phyloP scores from a whole-genome alignment of 2,113 vertebrate species.

The Dipodomys merriami region DNA sequence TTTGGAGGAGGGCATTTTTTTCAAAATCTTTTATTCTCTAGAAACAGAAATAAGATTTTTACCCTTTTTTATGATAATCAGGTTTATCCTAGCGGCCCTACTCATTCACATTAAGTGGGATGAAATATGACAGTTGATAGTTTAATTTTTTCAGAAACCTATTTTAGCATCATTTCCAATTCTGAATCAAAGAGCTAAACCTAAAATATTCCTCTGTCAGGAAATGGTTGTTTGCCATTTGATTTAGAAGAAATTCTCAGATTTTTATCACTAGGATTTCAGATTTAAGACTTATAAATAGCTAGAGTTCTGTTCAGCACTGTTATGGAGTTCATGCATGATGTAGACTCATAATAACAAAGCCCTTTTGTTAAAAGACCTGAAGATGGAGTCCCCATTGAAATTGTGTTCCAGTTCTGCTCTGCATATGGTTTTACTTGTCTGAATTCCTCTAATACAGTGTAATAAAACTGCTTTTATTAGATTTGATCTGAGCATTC shows the following conservation, averaged over 20 bases:
- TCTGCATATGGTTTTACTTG: conserved; percentile 45
- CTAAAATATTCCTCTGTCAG: conserved; percentile 64
- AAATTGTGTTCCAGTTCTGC: conserved; percentile 14
- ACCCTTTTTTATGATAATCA: conserved; percentile 70
- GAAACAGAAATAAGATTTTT: conserved; percentile 70
- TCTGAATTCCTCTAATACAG: background rate
- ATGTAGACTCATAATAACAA: background rate
- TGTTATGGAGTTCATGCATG: background rate
- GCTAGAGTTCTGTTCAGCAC: conserved; percentile 31
- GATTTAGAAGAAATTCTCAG: conserved; percentile 67
- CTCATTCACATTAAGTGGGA: conserved; percentile 70
- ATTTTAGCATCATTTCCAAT: conserved; percentile 75
- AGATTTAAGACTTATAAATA: conserved; percentile 56
- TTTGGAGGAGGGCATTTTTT: background rate
- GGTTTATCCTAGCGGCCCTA: conserved; percentile 75
- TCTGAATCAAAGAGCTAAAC: conserved; percentile 68
- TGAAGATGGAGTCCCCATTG: background rate
- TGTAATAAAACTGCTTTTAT: background rate
- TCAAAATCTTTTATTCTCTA: conserved; percentile 57
- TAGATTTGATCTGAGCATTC: conserved; percentile 17
- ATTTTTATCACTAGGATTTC: conserved; percentile 59
- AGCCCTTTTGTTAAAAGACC: background rate
- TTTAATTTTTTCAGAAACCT: conserved; percentile 71
- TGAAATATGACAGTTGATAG: conserved; percentile 75
- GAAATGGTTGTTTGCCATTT: conserved; percentile 74